Base-by-base conservation (phyloP, 2,113 vertebrate genomes). In the Clinocottus analis region DNA sequence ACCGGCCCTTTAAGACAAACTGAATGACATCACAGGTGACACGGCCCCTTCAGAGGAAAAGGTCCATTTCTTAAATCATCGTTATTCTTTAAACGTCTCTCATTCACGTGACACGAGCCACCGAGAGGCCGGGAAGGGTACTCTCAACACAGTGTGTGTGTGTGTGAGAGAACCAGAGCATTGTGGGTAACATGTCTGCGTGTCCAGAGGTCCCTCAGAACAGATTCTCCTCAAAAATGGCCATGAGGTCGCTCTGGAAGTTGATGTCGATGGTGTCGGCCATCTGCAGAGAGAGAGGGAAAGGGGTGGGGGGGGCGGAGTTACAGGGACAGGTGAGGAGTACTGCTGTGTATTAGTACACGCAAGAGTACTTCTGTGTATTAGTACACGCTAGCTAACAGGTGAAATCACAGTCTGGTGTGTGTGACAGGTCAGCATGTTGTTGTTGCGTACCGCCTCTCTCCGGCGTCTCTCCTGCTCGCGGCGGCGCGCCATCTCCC, bases 191-290 rank as follows among this genome's bases (percentile, higher is more conserved):
- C 59, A 79, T 72, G 69, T 84, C 63, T 83, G 78, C 58, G 64
- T 62, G 64, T 77, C 62, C 59, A 21, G 13, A 76, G 72, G 82
- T 90, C 84, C 86, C 86, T 93, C 94, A 97, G 94, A 98, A 98
- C 77, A 98, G 95, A 86, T 97, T 97, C 89, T 98, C 96, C 80
- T 98, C 97, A 82, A 98, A 98, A 89, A 97, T 98, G 61, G 97
- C 97, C 96, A 98, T 94, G 66, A 98, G 93, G 88, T 98, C 97
- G 60, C 97, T 98, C 95, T 98, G 97, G 94, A 98, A 98, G 93
- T 98, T 97, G 93, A 98, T 98, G 93, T 98, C 96, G 75, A 98
- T 98, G 60, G 96, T 97, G 89, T 97, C 96, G 8, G 95, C 96
- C 96, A 96, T 96, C 97, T 97, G 93, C 7, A 33, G 25, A 53